These are phyloP conservation scores for Hololepta plana DNA, from an alignment of 2,888 invertebrate species.

Conservation along the genomic window DNA sequence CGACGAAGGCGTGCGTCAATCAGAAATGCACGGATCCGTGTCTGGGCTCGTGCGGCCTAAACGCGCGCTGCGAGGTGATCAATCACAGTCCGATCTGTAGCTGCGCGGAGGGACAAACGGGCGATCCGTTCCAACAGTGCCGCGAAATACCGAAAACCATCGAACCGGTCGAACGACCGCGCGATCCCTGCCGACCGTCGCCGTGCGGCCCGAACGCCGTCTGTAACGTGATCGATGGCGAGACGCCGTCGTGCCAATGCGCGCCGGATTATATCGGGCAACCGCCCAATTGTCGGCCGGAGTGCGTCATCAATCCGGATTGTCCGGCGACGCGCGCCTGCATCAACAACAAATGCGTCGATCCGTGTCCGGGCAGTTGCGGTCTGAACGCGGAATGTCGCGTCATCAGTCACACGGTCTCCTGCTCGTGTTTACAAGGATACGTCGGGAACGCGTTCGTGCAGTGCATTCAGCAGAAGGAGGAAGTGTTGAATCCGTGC, in stretches of 20 bases:
- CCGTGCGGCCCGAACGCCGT: conserved; percentile 71
- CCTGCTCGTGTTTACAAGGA: conserved; percentile 58
- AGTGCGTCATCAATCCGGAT: conserved; percentile 67
- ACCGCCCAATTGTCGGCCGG: conserved; percentile 68
- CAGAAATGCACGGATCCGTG: conserved; percentile 38
- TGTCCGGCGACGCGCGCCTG: conserved; percentile 63
- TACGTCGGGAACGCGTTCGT: conserved; percentile 71
- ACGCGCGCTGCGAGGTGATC: conserved; percentile 33
- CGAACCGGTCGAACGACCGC: conserved; percentile 20
- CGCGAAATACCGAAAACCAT: conserved; percentile 32
- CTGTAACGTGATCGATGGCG: conserved; percentile 42
- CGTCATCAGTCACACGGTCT: conserved; percentile 62
- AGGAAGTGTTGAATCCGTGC: conserved; percentile 48
- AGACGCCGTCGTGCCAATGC: conserved; percentile 57
- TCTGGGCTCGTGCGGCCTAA: conserved; percentile 33
- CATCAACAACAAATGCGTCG: conserved; percentile 59
- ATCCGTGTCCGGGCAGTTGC: conserved; percentile 70
- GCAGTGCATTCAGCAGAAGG: conserved; percentile 46
- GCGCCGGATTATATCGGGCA: conserved; percentile 57
- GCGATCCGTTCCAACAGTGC: conserved; percentile 66
- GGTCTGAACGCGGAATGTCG: conserved; percentile 64
- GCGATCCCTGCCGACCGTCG: conserved; percentile 53
- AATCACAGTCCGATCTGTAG: conserved; percentile 36
- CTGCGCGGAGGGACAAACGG: conserved; percentile 38
- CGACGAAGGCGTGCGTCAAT: conserved; percentile 30